Percentiles rank a stretch among this genome's conserved stretches.
Evolutionary conservation across 2,888 invertebrate species (phyloP).

Genomic region (Epistrophe grossulariae): DNA sequence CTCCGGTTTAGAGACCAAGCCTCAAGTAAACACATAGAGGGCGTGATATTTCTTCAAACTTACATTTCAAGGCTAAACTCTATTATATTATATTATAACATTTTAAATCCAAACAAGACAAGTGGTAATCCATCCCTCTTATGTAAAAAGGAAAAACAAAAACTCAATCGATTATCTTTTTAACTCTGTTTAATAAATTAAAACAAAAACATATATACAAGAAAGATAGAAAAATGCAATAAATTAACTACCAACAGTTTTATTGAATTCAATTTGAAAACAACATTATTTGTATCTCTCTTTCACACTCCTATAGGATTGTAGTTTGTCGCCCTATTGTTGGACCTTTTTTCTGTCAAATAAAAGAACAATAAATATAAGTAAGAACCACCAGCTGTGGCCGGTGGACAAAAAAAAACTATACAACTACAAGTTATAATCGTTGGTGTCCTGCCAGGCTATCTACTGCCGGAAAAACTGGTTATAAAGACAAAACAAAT

Average conservation of each 20-base stretch:
- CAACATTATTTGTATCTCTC: conserved; percentile 12
- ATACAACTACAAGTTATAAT: conserved; percentile 34
- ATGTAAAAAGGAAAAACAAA: neutral
- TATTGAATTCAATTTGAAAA: conserved; percentile 60
- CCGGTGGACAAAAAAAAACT: conserved; percentile 24
- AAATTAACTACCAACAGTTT: conserved; percentile 67
- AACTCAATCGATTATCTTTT: neutral
- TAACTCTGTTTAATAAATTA: conserved; percentile 13
- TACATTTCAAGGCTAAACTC: neutral
- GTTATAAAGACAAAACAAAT: conserved; percentile 47
- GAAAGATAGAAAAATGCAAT: conserved; percentile 28
- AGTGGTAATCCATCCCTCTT: neutral
- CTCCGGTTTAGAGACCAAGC: too few relatives aligned
- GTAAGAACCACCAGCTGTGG: conserved; percentile 62
- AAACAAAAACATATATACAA: neutral
- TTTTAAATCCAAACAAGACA: neutral
- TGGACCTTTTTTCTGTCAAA: conserved; percentile 13
- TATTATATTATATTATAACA: neutral
- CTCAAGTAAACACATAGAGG: too few relatives aligned
- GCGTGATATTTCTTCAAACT: too few relatives aligned
- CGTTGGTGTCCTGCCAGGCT: conserved; percentile 64
- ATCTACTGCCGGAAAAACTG: conserved; percentile 71
- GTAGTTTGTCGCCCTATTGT: conserved; percentile 26
- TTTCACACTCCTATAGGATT: neutral
- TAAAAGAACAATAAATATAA: conserved; percentile 56